Base-by-base conservation (phyloP, 1,140 invertebrate species). In the Heliconius nattereri region DNA sequence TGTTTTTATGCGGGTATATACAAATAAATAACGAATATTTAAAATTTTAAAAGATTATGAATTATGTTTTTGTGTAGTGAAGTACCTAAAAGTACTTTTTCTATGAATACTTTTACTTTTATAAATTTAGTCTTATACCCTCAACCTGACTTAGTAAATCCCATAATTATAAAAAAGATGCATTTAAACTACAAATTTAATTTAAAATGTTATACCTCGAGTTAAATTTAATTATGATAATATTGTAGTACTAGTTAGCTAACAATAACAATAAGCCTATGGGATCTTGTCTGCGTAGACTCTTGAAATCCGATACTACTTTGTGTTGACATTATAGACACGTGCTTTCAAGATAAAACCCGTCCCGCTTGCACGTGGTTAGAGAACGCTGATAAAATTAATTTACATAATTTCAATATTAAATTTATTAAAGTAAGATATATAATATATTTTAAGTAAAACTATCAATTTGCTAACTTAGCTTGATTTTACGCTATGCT, bases 331-430 rank as follows among this genome's bases (percentile, higher is more conserved):
- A 83, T 81, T 86, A 84, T 54, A 83, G 81, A 85, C 90, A 91
- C 90, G 89, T 86, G 89, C 90, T 86, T 70, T 32, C 71, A 20
- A 84, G 88, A 90, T 91, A 88, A 90, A 78, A 70, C 71, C 40
- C 26, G 60, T 9, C 60, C 29, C 26, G 60, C 60, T 16, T 66
- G 60, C 60, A 66, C 60, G 60, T 66, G 60, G 60, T 66, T 57
- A 1, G 26, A 13, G 9, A 66, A 16, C 60, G 60, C 13, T 66
- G 16, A 66, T 66, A 66, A 26, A 66, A 16, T 60, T 60, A 26
- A 9, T 66, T 66, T 66, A 66, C 20, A 66, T 66, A 1, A 66
- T 66, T 66, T 66, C 11, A 5, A 29, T 66, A 57, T 57, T 20
- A 57, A 57, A 23, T 23, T n/a, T 57, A 23, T n/a, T n/a, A 57